Conservation (phyloP, 2,888 invertebrate species). For the Dolichomitus sp. region DNA sequence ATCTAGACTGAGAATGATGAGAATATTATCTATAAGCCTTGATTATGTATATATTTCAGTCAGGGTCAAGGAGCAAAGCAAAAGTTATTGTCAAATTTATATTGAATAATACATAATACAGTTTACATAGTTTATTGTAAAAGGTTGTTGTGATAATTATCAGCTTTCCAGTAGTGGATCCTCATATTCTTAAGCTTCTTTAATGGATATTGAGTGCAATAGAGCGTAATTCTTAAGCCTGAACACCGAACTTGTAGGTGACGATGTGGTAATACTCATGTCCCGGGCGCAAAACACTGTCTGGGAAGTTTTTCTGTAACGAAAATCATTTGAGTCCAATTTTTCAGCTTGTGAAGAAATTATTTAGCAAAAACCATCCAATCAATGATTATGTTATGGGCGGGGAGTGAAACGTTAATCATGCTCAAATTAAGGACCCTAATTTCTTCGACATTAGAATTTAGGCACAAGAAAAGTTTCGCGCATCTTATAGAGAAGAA, state of each 20-base stretch:
- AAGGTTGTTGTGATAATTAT: constrained; percentile 23
- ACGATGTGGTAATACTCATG: constrained; percentile 91
- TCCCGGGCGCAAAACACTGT: constrained; percentile 91
- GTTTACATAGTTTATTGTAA: constrained; percentile 11
- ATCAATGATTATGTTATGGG: neutral
- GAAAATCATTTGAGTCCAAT: constrained; percentile 11
- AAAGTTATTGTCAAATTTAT: constrained; percentile 12
- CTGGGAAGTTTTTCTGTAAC: constrained; percentile 91
- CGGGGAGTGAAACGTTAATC: neutral
- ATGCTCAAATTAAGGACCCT: neutral
- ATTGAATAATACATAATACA: neutral
- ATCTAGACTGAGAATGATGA: neutral
- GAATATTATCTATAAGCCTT: neutral
- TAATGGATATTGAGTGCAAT: constrained; percentile 17
- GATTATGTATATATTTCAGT: neutral
- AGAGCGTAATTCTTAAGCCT: constrained; percentile 62
- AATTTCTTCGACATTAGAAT: no score
- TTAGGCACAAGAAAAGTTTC: no score
- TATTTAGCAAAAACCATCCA: neutral
- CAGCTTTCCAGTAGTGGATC: neutral
- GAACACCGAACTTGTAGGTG: constrained; percentile 91
- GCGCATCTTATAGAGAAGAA: no score
- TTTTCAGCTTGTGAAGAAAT: constrained; percentile 1
- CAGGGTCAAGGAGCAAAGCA: neutral
- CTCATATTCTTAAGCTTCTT: neutral